phyloP scores from a whole-genome alignment of 2,888 invertebrate genomes.

The Caenorhabditis drosophilae region DNA sequence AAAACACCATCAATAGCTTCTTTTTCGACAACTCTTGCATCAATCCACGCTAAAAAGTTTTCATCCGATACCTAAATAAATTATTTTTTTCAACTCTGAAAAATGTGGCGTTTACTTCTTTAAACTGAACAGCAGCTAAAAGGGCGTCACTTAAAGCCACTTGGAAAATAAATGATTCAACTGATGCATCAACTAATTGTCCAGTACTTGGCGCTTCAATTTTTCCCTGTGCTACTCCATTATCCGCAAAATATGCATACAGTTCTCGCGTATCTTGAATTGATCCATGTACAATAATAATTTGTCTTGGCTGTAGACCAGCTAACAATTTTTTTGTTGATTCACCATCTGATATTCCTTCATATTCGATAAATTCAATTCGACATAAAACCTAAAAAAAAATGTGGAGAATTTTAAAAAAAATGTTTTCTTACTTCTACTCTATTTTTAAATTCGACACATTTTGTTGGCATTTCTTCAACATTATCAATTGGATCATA shows the following conservation, averaged over 20 bases:
- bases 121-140: constrained; percentile 32
- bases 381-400: constrained; percentile 56
- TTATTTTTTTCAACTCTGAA: not conserved
- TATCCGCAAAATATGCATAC: constrained; percentile 71
- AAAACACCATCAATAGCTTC: constrained; percentile 32
- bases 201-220: constrained; percentile 81
- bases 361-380: constrained; percentile 87
- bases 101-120: constrained; percentile 6
- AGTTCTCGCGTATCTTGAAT: constrained; percentile 78
- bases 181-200: constrained; percentile 91
- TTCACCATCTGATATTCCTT: constrained; percentile 80
- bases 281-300: constrained; percentile 81
- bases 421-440: constrained; percentile 52
- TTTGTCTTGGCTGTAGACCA: constrained; percentile 20
- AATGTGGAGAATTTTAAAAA: not conserved
- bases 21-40: constrained; percentile 58
- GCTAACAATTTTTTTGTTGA: constrained; percentile 78
- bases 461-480: constrained; percentile 68
- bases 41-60: constrained; percentile 90
- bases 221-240: constrained; percentile 56
- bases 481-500: constrained; percentile 26
- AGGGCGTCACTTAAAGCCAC: constrained; percentile 72
- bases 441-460: constrained; percentile 57
- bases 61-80: constrained; percentile 79
- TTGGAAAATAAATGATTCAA: constrained; percentile 97